A percentile compares a stretch with the other conserved stretches of the same genome.
These are phyloP conservation scores for Xestia rhomboidea DNA, from an alignment of 2,888 invertebrate genomes.

Conservation along the genomic window DNA sequence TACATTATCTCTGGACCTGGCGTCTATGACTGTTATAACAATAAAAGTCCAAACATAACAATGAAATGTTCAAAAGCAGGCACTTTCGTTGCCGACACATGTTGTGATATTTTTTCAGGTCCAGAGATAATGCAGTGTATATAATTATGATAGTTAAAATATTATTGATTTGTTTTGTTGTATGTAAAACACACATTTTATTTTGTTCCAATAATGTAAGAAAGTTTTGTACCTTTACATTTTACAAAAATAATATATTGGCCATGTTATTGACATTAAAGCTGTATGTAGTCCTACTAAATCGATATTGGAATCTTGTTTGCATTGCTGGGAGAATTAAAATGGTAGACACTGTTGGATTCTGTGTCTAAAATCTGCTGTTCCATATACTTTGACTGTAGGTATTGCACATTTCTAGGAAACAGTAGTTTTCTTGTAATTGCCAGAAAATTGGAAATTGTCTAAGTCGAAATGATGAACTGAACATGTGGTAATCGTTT, in stretches of 20 bases:
- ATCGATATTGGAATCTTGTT: slow-evolving; percentile 21
- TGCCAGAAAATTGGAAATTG: accelerated
- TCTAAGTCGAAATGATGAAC: neutral
- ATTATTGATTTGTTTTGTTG: slow-evolving; percentile 30
- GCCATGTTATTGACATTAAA: slow-evolving; percentile 12
- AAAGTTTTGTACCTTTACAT: neutral
- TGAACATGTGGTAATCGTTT: neutral
- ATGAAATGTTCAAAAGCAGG: too few relatives aligned
- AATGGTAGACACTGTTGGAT: slow-evolving; percentile 28
- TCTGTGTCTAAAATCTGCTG: neutral
- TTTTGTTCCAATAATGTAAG: slow-evolving; percentile 27
- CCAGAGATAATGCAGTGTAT: too few relatives aligned
- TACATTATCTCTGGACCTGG: too few relatives aligned
- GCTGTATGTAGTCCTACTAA: slow-evolving; percentile 20
- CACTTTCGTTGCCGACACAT: too few relatives aligned
- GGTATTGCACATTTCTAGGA: neutral
- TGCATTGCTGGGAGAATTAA: slow-evolving; percentile 23
- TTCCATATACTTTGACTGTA: neutral
- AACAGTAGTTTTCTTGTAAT: neutral
- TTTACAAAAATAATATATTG: slow-evolving; percentile 1
- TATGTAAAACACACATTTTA: slow-evolving; percentile 39
- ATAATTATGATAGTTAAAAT: slow-evolving; percentile 1
- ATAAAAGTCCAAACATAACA: too few relatives aligned
- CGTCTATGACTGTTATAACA: too few relatives aligned
- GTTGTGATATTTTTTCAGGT: too few relatives aligned